Base-by-base conservation (phyloP, 1,140 invertebrate species). In the Magallana ariakensis region DNA sequence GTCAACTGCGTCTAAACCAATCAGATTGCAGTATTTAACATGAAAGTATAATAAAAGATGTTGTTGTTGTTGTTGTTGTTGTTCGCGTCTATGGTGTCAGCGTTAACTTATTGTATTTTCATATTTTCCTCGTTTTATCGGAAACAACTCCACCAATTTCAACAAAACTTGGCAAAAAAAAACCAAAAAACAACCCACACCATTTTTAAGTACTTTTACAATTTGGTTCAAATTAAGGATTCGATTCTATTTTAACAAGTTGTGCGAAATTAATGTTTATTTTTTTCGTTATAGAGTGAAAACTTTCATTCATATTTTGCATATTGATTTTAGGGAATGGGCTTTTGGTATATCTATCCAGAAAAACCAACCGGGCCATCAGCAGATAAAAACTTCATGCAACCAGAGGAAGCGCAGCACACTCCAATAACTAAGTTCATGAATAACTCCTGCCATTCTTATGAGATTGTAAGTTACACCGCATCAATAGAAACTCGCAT, bases 301-400 rank as follows among this genome's bases (percentile, higher is more conserved):
- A 13, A 0, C n/a, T 60, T 15, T 13, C n/a, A 60, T n/a, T n/a
- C 1, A 58, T 26, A 10, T 9, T 75, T 70, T 75, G 19, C 66
- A 2, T 46, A 46, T 5, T 46, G 33, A 46, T 4, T 46, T 46
- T 46, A 87, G 85, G 85, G 46, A 16, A 53, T 83, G 11, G 85
- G 85, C 0, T 82, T 83, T 70, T 87, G 85, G 85, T 87, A 82
- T 26, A 60, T 87, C 4, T 87, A 66, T 19, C 80, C 85, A 9
- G 80, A 83, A 33, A 16, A n/a, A 15, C 85, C 85, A 53, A 46
- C 66, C 16, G 85, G 85, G 13, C 80, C 85, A 9, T 87, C 85
- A 4, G 85, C 80, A n/a, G 80, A 75, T 33, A 83, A 83, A 87
- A 80, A 80, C 5, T 87, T 82, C 53, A 87, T 87, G 85, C 58